Evolutionary conservation across 2,888 invertebrate genomes (phyloP).

Genomic region (Napeogenes sylphis): DNA sequence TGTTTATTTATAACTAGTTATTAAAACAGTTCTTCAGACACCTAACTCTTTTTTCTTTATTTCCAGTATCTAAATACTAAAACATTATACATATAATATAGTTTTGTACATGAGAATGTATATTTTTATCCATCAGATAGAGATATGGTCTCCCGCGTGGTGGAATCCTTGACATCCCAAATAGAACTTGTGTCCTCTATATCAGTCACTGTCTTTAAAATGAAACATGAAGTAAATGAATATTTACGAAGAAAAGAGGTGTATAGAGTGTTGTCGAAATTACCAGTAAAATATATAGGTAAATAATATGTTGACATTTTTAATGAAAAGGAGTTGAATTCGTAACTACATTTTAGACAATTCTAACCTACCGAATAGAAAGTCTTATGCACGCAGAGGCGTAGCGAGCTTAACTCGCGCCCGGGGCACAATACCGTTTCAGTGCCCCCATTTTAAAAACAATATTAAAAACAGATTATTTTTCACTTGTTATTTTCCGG

Average conservation of each 20-base stretch:
- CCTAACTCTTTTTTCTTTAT: no score
- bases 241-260: conserved; percentile 66
- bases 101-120: not conserved
- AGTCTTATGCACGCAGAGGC: no score
- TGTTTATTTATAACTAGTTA: no score
- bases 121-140: conserved; percentile 58
- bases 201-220: conserved; percentile 73
- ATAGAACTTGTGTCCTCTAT: conserved; percentile 63
- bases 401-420: no score
- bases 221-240: conserved; percentile 71
- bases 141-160: conserved; percentile 81
- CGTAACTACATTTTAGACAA: not conserved
- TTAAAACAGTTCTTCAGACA: no score
- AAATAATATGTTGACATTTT: conserved; percentile 8
- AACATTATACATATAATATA: no score
- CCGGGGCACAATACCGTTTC: no score
- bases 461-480: no score
- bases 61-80: no score
- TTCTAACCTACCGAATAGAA: conserved; percentile 1
- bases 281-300: conserved; percentile 72
- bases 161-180: conserved; percentile 76
- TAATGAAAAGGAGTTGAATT: no score
- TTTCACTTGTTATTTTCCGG: no score
- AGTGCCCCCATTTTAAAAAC: no score
- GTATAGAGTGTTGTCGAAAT: conserved; percentile 60